Evolutionary conservation across 2,888 invertebrate species (phyloP).

Genomic region (Tipula vernalis): DNA sequence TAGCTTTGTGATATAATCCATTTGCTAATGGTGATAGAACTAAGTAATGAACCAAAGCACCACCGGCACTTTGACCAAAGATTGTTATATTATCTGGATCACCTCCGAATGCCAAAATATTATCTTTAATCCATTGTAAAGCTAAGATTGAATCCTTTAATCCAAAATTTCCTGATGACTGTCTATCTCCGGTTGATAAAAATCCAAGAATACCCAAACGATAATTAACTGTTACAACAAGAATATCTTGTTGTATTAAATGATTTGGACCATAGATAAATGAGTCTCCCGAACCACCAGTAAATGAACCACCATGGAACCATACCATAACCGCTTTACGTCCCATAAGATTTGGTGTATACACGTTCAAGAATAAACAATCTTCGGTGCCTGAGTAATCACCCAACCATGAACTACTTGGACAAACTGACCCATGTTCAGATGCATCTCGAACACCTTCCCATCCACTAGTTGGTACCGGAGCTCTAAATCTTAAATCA

Average conservation of each 20-base stretch:
- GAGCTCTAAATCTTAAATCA: slow-evolving; percentile 14
- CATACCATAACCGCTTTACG: slow-evolving; percentile 15
- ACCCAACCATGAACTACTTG: not conserved
- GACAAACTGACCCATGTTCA: slow-evolving; percentile 13
- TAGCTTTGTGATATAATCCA: slow-evolving; percentile 47
- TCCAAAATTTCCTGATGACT: slow-evolving; percentile 56
- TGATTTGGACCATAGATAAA: slow-evolving; percentile 15
- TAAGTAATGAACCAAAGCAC: slow-evolving; percentile 15
- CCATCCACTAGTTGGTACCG: slow-evolving; percentile 15
- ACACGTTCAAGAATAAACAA: slow-evolving; percentile 17
- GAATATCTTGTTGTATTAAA: slow-evolving; percentile 14
- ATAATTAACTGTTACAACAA: slow-evolving; percentile 16
- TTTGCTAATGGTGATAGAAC: slow-evolving; percentile 16
- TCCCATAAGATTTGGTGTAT: slow-evolving; percentile 13
- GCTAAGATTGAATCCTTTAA: slow-evolving; percentile 57
- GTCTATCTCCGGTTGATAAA: slow-evolving; percentile 52
- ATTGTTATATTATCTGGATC: slow-evolving; percentile 52
- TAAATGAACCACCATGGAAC: slow-evolving; percentile 17
- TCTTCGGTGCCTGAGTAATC: slow-evolving; percentile 11
- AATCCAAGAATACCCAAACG: slow-evolving; percentile 41
- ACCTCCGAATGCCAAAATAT: slow-evolving; percentile 55
- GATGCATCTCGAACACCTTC: slow-evolving; percentile 13
- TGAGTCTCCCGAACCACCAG: slow-evolving; percentile 13
- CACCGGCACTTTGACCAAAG: slow-evolving; percentile 33
- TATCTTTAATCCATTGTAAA: slow-evolving; percentile 50